Base-by-base conservation (phyloP, 2,888 invertebrate species). In the Saturnia pavonia region DNA sequence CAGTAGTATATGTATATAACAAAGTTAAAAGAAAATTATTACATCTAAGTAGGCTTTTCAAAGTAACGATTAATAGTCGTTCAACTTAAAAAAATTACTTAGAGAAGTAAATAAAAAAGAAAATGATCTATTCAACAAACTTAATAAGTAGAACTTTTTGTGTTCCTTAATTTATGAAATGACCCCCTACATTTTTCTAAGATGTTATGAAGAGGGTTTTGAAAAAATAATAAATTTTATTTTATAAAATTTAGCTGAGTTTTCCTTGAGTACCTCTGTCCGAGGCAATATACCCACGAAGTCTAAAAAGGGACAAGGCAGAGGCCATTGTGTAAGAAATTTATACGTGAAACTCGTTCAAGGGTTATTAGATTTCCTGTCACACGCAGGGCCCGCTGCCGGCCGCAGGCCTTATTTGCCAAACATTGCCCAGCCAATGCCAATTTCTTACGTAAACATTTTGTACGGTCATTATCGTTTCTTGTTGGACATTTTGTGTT, bases 301-400 rank as follows among this genome's bases (percentile, higher is more conserved):
- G 78, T 78, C 80, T 75, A 78, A 81, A 85, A 86, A 85, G 84
- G 82, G 86, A 82, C 82, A 80, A 82, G 78, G 78, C 80, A 79
- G 74, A 77, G 79, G 82, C 83, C 82, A 85, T 84, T 87, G 82
- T 83, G 81, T 85, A 85, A 84, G 85, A 84, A 86, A 87, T 87
- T 86, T 88, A 85, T 87, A 86, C 86, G 87, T 85, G 83, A 82
- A 83, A 82, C 82, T 87, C 86, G 86, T 88, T 87, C 84, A 82
- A 82, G 88, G 88, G 90, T 88, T 91, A 89, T 91, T 91, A 90
- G 89, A 89, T 90, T 91, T 91, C 90, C 87, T 87, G 91, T 91
- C 91, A 91, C 89, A 89, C 85, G 84, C 91, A 89, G 84, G 79
- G 74, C 76, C 73, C 74, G 78, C 73, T 74, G 78, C 79, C 88